phyloP scores from a whole-genome alignment of 1,140 invertebrate genomes.

The Drosophila willistoni region DNA sequence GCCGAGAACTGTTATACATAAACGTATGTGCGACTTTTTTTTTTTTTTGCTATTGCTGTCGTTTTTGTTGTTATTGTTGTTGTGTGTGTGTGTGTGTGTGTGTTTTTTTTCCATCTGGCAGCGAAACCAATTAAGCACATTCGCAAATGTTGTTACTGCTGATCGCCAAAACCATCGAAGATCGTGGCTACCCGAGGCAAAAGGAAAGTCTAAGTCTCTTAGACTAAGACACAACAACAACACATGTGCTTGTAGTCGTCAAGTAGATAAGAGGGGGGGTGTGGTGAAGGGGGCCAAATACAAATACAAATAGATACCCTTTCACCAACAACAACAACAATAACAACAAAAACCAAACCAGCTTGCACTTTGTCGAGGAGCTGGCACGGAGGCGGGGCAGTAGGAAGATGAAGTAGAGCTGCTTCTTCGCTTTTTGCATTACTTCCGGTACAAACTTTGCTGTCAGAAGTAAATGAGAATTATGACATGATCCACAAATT shows the following conservation, averaged over 20 bases:
- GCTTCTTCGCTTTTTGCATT: background rate
- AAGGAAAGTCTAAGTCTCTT: slow-evolving; percentile 37
- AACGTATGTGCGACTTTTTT: slow-evolving; percentile 20
- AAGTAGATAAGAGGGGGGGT: background rate
- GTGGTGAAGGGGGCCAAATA: background rate
- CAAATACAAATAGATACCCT: slow-evolving; percentile 10
- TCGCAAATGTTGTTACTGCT: slow-evolving; percentile 29
- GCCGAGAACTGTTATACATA: slow-evolving; percentile 55
- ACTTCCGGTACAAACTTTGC: slow-evolving; percentile 8
- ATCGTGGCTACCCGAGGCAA: slow-evolving; percentile 31
- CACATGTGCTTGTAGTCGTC: background rate
- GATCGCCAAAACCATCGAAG: slow-evolving; percentile 13
- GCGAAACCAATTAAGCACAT: slow-evolving; percentile 47
- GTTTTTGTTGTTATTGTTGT: slow-evolving; percentile 2
- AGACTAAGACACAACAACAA: background rate
- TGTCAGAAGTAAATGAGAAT: slow-evolving; percentile 12
- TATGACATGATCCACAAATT: slow-evolving; percentile 14
- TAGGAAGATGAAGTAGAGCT: background rate
- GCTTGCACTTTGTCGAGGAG: background rate
- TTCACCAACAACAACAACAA: background rate
- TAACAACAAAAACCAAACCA: background rate
- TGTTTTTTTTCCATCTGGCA: slow-evolving; percentile 2
- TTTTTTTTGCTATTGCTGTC: background rate
- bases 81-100: background rate
- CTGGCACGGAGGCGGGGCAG: too few relatives aligned